These are phyloP conservation scores for Morone chrysops DNA, from an alignment of 2,113 vertebrate genomes.

Conservation along the genomic window DNA sequence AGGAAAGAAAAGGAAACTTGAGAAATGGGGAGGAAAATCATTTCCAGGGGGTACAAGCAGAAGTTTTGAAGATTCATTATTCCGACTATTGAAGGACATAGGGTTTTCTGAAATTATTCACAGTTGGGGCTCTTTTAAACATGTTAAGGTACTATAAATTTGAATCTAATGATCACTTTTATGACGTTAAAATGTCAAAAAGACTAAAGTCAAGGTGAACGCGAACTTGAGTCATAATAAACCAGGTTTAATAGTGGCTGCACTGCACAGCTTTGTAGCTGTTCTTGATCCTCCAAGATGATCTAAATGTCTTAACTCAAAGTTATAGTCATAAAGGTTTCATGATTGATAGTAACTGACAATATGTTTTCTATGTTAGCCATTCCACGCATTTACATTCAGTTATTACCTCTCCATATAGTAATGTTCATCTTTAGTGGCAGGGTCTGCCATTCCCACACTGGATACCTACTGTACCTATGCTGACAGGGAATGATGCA, in stretches of 20 bases:
- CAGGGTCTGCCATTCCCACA: neutral
- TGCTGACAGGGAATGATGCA: neutral
- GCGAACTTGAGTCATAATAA: constrained; percentile 20
- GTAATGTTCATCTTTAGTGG: neutral
- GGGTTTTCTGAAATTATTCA: neutral
- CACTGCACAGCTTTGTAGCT: neutral
- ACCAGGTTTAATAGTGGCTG: constrained; percentile 20
- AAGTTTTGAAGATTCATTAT: neutral
- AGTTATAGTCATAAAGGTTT: neutral
- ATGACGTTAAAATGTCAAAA: constrained; percentile 33
- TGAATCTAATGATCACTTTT: constrained; percentile 1
- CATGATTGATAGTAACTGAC: neutral
- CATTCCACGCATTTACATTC: neutral
- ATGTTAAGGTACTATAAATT: neutral
- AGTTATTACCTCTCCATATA: neutral
- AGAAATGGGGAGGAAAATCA: neutral
- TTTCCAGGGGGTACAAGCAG: neutral
- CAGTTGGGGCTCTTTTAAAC: neutral
- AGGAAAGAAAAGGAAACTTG: too few species aligned
- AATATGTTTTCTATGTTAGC: neutral
- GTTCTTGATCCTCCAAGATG: neutral
- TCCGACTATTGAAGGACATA: neutral
- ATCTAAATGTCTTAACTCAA: neutral
- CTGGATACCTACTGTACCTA: neutral
- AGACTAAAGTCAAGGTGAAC: constrained; percentile 39